Evolutionary conservation across 2,888 invertebrate genomes (phyloP), one percentile per base, ranked within the genome.

Genomic region (Linnaemya vulpina): DNA sequence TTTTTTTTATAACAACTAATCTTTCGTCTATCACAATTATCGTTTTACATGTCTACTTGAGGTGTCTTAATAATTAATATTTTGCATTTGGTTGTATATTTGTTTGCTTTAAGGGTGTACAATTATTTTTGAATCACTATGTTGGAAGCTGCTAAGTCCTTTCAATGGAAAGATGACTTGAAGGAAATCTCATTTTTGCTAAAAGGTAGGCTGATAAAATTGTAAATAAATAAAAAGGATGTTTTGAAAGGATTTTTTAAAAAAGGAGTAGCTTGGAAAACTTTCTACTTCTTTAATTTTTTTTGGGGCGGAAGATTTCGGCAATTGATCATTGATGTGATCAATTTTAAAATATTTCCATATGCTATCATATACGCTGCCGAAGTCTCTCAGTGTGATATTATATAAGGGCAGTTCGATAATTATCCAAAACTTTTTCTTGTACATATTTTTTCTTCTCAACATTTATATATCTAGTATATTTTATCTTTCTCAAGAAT

Each of bases 1-100:
- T 82, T 82, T 84, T 81, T 84, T 81, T 84, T 81, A 84, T 81
- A 84, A 84, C 74, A 74, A 58, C 51, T 81, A 84, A 78, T 78
- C 84, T 55, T 70, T 43, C 63, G 46, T 71, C 58, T 38, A 78
- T 60, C 40, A 74, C 49, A 25, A 77, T 77, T 58, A 35, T 74
- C 38, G 49, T 58, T 77, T 53, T 75, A 46, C 68, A 62, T 70
- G 51, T 82, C 11, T 65, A n/a, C n/a, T 71, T 58, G 43, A 63
- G 58, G 30, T 53, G n/a, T 35, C n/a, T 67, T 73, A 10, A 46
- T 53, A 35, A n/a, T 35, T 5, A 76, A 63, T 35, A 65, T 30
- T 63, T 49, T 20, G 43, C 13, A 60, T 82, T 63, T 75, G 40
- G 51, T 71, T 71, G 17, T 20, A 40, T 75, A 77, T 76, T 84